phyloP scores from a whole-genome alignment of 1,140 invertebrate species.

The Dendroctonus valens region DNA sequence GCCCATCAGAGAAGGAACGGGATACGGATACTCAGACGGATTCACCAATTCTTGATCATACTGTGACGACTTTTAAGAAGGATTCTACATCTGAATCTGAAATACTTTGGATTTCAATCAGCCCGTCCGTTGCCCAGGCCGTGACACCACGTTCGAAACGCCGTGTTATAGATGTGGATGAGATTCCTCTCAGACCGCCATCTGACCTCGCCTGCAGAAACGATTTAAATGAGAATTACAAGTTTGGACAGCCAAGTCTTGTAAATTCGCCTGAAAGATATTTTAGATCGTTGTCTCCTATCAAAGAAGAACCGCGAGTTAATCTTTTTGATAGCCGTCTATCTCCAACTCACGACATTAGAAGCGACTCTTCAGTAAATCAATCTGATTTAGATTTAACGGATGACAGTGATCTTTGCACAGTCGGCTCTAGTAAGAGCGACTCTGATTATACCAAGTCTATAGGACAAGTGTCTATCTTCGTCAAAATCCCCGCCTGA shows the following conservation, averaged over 20 bases:
- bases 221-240: neutral
- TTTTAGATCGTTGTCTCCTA: constrained; percentile 31
- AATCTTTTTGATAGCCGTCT: constrained; percentile 28
- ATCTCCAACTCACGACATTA: constrained; percentile 4
- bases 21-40: neutral
- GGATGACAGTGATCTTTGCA: no score
- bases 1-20: neutral
- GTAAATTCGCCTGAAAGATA: neutral
- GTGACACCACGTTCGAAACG: constrained; percentile 4
- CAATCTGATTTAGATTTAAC: no score
- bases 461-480: neutral
- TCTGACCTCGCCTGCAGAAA: constrained; percentile 23
- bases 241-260: neutral
- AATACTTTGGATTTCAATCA: constrained; percentile 44
- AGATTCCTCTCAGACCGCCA: constrained; percentile 44
- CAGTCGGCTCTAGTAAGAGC: no score
- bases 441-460: no score
- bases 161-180: constrained; percentile 42
- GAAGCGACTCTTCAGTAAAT: neutral
- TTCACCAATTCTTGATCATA: neutral
- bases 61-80: constrained; percentile 43
- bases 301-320: constrained; percentile 38
- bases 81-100: constrained; percentile 37
- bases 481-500: constrained; percentile 19
- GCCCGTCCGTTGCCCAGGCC: constrained; percentile 15